Evolutionary conservation across 2,888 invertebrate species (phyloP).

Genomic region (Oxytorus armatus): DNA sequence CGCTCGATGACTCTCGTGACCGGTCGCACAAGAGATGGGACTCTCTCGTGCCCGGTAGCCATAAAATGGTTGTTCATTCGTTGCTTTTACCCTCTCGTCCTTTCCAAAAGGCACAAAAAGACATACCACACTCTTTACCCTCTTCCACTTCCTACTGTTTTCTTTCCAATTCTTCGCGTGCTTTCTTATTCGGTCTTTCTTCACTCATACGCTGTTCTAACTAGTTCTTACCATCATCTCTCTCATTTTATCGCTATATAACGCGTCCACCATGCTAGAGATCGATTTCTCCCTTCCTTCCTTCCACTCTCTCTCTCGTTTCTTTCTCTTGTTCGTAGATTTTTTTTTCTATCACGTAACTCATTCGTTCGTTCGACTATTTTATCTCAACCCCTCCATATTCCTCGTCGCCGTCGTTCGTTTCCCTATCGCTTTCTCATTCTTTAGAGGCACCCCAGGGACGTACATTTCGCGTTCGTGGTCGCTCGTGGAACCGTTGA

Average conservation of each 20-base stretch:
- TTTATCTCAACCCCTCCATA: slow-evolving; percentile 54
- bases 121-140: slow-evolving; percentile 40
- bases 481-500: slow-evolving; percentile 50
- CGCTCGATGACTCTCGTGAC: slow-evolving; percentile 51
- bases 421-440: slow-evolving; percentile 24
- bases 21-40: slow-evolving; percentile 62
- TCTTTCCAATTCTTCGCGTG: slow-evolving; percentile 42
- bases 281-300: slow-evolving; percentile 33
- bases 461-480: slow-evolving; percentile 29
- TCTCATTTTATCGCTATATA: slow-evolving; percentile 28
- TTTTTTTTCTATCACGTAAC: slow-evolving; percentile 33
- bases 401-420: slow-evolving; percentile 26
- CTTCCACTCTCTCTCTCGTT: too few species aligned
- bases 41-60: slow-evolving; percentile 68
- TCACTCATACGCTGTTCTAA: neutral
- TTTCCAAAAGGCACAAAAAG: slow-evolving; percentile 43
- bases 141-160: slow-evolving; percentile 24
- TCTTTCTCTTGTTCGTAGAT: slow-evolving; percentile 2
- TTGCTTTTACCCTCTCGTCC: slow-evolving; percentile 48
- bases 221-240: slow-evolving; percentile 2
- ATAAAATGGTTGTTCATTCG: slow-evolving; percentile 70
- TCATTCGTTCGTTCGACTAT: slow-evolving; percentile 25
- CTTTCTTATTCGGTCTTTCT: slow-evolving; percentile 29
- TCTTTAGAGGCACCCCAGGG: slow-evolving; percentile 21
- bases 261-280: slow-evolving; percentile 22